Base-by-base conservation (phyloP, 2,113 vertebrate genomes). In the Machaerirhynchus nigripectus region DNA sequence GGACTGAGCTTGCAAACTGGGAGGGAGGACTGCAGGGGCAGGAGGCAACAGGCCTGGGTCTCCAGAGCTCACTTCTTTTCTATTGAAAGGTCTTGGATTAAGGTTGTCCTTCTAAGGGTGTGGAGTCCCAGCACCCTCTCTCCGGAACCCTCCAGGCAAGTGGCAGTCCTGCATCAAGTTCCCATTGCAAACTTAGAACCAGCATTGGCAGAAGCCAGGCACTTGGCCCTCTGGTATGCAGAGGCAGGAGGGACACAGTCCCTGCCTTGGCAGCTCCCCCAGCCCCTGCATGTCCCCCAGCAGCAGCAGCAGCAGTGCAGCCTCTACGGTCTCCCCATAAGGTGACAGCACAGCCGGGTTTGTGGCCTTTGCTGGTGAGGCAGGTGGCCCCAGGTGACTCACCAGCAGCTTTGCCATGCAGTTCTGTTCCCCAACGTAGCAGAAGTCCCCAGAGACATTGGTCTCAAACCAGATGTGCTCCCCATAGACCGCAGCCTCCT, bases 401-500 rank as follows among this genome's bases (percentile, higher is more conserved):
- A 99, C 99, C 99, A 98, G 98, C 87, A 99, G 97, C 96, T 98
- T 99, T 44, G 99, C 99, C 33, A 99, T 97, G 73, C 99, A 99
- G 97, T 99, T 98, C 84, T 99, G 99, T 70, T 99, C 99, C 77
- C 99, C 99, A 2, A 99, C 98, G 2, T 99, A 99, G 97, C 99
- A 99, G 97, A 98, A 99, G 94, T 99, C 99, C 84, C 99, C 99
- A 8, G 99, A 99, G 63, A 98, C 98, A 28, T 97, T 99, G 26
- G 98, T 99, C 98, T 99, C 99, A 68, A 99, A 99, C 99, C 99
- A 99, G 97, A 99, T 98, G 89, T 99, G 99, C 73, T 99, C 99
- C 87, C 99, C 99, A 69, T 99, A 99, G 35, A 98, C 64, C 2
- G 99, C 99, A 3, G 98, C 97, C 85, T 99, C 99, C 99, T 99